Base-by-base conservation (phyloP, 2,113 vertebrate genomes). In the Pseudorectes ferrugineus region DNA sequence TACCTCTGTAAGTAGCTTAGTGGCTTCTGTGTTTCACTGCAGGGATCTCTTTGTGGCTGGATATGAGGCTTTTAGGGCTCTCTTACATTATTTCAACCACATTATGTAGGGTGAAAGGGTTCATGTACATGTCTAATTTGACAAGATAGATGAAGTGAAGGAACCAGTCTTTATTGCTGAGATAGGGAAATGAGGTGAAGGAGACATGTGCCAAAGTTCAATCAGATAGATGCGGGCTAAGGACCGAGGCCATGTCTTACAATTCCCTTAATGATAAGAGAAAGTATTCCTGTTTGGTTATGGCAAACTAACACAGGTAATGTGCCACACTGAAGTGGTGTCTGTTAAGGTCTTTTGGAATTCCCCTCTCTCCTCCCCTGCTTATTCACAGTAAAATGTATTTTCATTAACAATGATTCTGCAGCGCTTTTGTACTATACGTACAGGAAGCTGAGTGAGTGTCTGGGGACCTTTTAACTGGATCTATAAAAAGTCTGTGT, bases 401-500 rank as follows among this genome's bases (percentile, higher is more conserved):
- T 82, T 94, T 97, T 92, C 75, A 74, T 89, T 88, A 75, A 68
- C 82, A 85, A 19, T 72, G 84, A 73, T 93, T 74, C 77, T 62
- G 86, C 81, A 67, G 46, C 51, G 74, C 58, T 95, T 96, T 95
- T 96, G 91, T 96, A 85, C 72, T 88, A 33, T 76, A 62, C 71
- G 88, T 96, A 88, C 49, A 85, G 95, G 94, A 97, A 96, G 73
- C 66, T 88, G 52, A 96, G 96, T 82, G 95, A 95, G 84, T 48
- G 84, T 95, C 96, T 96, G 88, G 96, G 94, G 97, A 95, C 46
- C 84, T 96, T 94, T 97, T 95, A 95, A 91, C 81, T 71, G 46
- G 81, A 96, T 95, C 96, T 97, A 97, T 97, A 96, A 97, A 96
- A 97, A 95, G 90, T 89, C 95, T 94, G 61, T 88, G 94, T 94